Evolutionary conservation across 2,113 vertebrate genomes (phyloP).

Genomic region (Pterocles orientalis): DNA sequence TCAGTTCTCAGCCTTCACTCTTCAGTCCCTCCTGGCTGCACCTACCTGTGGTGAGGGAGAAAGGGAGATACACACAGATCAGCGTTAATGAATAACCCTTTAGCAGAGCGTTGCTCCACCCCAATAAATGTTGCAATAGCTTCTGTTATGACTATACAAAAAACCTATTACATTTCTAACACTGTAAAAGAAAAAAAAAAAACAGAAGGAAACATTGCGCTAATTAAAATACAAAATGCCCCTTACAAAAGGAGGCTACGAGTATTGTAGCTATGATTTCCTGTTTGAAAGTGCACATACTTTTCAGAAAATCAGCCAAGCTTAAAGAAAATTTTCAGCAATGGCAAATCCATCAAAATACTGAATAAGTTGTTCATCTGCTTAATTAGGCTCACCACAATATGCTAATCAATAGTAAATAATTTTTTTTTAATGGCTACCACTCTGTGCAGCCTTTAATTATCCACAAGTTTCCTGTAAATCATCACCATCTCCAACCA

Average conservation of each 20-base stretch:
- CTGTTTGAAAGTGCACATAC: not conserved
- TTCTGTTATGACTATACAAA: not conserved
- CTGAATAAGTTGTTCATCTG: not conserved
- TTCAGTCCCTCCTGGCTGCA: not conserved
- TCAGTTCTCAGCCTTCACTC: not conserved
- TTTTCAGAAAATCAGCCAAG: not conserved
- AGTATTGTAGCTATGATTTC: not conserved
- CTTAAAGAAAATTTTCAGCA: not conserved
- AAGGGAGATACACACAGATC: not conserved
- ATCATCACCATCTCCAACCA: not conserved
- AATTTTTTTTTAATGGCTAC: conserved; percentile 6
- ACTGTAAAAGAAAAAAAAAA: not conserved
- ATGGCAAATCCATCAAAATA: not conserved
- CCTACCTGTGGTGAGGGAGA: not conserved
- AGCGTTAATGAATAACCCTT: not conserved
- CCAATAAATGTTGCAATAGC: not conserved
- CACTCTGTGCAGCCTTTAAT: not conserved
- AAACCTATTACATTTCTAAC: not conserved
- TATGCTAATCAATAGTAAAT: conserved; percentile 21
- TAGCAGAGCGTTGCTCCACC: not conserved
- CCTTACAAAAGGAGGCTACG: not conserved
- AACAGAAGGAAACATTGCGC: not conserved
- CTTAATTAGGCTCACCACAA: conserved; percentile 7
- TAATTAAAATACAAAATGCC: not conserved
- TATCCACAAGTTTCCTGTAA: not conserved